These are phyloP conservation scores for Oxygymnocypris stewartii DNA, from an alignment of 2,113 vertebrate genomes.

Conservation along the genomic window DNA sequence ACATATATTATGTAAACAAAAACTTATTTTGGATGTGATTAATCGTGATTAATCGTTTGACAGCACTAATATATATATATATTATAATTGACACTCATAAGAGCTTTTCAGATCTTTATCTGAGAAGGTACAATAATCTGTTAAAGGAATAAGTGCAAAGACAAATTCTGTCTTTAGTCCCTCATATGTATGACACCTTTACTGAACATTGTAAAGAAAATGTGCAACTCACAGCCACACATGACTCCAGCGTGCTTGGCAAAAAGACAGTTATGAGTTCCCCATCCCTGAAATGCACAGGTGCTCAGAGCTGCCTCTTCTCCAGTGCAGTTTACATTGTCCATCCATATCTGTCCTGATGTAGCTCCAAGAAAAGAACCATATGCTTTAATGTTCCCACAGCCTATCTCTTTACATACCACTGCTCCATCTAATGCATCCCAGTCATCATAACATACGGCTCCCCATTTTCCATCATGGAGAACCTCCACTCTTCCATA, in stretches of 20 bases:
- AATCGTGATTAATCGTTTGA: no score
- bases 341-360: neutral
- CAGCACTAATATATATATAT: no score
- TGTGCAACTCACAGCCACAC: neutral
- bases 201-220: no score
- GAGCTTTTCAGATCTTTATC: no score
- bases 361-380: neutral
- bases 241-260: neutral
- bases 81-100: no score
- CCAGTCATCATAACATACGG: slow-evolving; percentile 40
- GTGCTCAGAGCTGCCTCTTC: neutral
- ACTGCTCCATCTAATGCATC: neutral
- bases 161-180: no score
- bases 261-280: neutral
- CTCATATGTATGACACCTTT: no score
- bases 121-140: no score
- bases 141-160: no score
- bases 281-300: slow-evolving; percentile 2
- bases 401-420: slow-evolving; percentile 29
- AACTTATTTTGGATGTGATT: no score
- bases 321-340: neutral
- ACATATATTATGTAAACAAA: no score
- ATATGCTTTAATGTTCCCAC: neutral
- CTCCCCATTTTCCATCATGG: slow-evolving; percentile 15
- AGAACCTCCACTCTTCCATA: slow-evolving; percentile 30